Evolutionary conservation across 2,888 invertebrate species (phyloP).

Genomic region (Alloplasta piceator): DNA sequence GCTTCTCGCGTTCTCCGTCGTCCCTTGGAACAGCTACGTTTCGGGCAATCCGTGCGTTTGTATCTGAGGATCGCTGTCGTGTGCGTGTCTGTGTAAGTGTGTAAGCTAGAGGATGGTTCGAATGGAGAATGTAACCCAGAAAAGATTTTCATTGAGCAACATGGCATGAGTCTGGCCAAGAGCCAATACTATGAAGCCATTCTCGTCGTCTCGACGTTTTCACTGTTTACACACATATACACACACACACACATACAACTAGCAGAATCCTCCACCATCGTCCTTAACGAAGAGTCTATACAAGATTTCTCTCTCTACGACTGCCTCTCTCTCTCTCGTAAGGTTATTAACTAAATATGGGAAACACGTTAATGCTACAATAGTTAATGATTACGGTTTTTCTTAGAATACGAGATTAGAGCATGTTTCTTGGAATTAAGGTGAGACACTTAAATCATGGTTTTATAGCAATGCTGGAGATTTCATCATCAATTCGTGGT

Average conservation of each 20-base stretch:
- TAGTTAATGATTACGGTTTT: too few relatives aligned
- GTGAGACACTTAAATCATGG: too few relatives aligned
- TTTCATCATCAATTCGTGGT: too few relatives aligned
- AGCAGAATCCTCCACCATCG: neutral
- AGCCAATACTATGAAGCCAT: constrained; percentile 78
- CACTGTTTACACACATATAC: constrained; percentile 40
- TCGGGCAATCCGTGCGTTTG: constrained; percentile 6
- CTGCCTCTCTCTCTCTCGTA: neutral
- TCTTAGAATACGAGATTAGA: too few relatives aligned
- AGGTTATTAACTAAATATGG: neutral
- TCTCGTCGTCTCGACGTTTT: constrained; percentile 45
- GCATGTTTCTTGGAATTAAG: too few relatives aligned
- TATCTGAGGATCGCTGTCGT: constrained; percentile 29
- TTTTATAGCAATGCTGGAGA: too few relatives aligned
- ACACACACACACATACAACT: neutral
- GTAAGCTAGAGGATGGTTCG: constrained; percentile 22
- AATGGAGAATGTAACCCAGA: constrained; percentile 78
- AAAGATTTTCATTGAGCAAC: constrained; percentile 82
- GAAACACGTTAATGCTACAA: neutral
- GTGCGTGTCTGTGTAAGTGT: constrained; percentile 8
- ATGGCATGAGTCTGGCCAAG: constrained; percentile 78
- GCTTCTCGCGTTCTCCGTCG: constrained; percentile 3
- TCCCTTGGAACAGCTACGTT: constrained; percentile 17
- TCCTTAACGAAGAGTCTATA: neutral
- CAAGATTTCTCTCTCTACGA: neutral